phyloP scores from a whole-genome alignment of 2,113 vertebrate species.

The Sminthopsis crassicaudata region DNA sequence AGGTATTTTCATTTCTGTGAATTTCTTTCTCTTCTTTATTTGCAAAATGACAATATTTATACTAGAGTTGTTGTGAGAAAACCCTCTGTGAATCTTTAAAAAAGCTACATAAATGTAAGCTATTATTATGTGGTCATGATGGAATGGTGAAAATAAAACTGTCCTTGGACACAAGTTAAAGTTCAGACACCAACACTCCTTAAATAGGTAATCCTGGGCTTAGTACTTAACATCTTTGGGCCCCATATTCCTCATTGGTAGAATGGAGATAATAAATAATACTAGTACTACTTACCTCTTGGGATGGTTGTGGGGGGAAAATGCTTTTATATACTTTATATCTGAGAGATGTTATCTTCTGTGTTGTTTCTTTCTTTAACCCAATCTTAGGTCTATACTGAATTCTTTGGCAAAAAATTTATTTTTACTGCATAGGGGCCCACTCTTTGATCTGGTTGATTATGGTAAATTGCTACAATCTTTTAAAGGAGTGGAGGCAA shows the following conservation, averaged over 20 bases:
- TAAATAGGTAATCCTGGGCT: neutral
- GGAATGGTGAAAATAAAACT: neutral
- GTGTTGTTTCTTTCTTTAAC: neutral
- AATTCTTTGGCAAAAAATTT: slow-evolving; percentile 9
- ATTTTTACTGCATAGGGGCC: neutral
- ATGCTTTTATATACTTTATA: neutral
- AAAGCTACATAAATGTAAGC: neutral
- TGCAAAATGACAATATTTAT: neutral
- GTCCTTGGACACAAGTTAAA: neutral
- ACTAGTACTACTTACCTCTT: neutral
- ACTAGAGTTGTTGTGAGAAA: neutral
- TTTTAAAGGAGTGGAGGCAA: slow-evolving; percentile 42
- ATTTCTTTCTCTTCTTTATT: neutral
- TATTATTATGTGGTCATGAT: neutral
- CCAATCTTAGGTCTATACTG: neutral
- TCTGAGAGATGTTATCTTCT: neutral
- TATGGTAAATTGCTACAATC: neutral
- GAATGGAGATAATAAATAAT: neutral
- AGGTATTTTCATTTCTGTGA: neutral
- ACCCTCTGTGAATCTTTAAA: neutral
- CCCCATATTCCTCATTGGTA: neutral
- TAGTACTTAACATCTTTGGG: neutral
- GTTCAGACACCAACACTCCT: neutral
- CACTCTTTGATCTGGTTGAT: neutral
- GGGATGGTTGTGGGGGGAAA: neutral